A percentile compares a stretch with the other conserved stretches of the same genome.
Conservation (phyloP, 2,113 vertebrate genomes). For the Labeo catla region DNA sequence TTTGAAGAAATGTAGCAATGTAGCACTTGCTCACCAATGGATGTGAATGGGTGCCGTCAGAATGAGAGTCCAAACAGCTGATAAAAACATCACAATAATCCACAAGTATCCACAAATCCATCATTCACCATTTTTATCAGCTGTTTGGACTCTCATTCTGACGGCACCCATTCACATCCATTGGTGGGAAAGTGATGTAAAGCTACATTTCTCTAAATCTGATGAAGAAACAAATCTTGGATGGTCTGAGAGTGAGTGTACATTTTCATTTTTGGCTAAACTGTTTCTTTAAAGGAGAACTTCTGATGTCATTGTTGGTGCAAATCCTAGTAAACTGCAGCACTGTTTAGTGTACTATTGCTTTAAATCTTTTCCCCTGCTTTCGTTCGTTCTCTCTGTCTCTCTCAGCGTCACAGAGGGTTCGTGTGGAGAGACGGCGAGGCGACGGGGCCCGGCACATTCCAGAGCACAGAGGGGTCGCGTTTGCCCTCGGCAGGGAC, state of each 20-base stretch:
- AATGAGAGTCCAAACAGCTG: neutral
- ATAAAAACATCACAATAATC: too few relatives aligned
- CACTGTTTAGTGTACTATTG: neutral
- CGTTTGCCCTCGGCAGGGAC: conserved; percentile 59
- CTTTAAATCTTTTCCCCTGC: conserved; percentile 26
- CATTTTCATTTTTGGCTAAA: too few relatives aligned
- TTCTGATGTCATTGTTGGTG: neutral
- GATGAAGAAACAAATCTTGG: neutral
- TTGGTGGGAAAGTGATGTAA: too few relatives aligned
- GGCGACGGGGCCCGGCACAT: conserved; percentile 69
- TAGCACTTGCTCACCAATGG: too few relatives aligned
- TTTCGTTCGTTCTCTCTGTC: conserved; percentile 52
- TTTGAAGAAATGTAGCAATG: neutral
- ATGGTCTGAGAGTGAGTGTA: neutral
- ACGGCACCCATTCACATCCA: neutral
- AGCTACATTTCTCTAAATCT: neutral
- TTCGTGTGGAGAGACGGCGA: conserved; percentile 71
- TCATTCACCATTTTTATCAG: neutral
- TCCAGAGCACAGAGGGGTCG: conserved; percentile 67
- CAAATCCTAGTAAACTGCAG: neutral
- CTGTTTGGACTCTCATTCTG: neutral
- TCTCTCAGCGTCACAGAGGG: conserved; percentile 68
- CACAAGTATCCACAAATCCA: too few relatives aligned
- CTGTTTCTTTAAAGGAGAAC: neutral
- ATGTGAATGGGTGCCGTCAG: neutral